These are phyloP conservation scores for Melinopterus prodromus DNA, from an alignment of 2,888 invertebrate species.

Conservation along the genomic window DNA sequence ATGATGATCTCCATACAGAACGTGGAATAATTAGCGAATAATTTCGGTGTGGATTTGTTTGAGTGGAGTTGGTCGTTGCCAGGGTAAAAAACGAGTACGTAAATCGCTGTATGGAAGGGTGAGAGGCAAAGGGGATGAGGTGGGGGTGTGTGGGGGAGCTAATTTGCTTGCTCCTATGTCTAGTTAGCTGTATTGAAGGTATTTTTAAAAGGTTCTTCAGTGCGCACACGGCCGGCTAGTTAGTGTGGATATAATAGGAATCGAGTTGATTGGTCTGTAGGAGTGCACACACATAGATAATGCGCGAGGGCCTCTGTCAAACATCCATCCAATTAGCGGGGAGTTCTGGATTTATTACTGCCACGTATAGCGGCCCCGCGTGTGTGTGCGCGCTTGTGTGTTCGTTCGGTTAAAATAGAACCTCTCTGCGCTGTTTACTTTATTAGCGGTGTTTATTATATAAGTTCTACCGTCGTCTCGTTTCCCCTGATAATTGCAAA, in stretches of 20 bases:
- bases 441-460: conserved; percentile 57
- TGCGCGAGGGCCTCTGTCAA: conserved; percentile 55
- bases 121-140: not conserved
- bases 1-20: not conserved
- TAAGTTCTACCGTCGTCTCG: conserved; percentile 47
- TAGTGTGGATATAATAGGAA: conserved; percentile 25
- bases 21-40: not conserved
- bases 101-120: not conserved
- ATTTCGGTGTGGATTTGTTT: not conserved
- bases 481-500: conserved; percentile 54
- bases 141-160: not conserved
- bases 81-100: not conserved
- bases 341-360: conserved; percentile 58
- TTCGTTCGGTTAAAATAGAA: conserved; percentile 37
- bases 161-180: conserved; percentile 6
- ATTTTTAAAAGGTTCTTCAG: conserved; percentile 23
- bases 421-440: conserved; percentile 53
- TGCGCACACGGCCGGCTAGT: conserved; percentile 22
- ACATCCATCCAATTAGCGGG: conserved; percentile 60
- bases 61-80: not conserved
- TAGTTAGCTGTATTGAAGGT: conserved; percentile 22
- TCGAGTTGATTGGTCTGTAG: conserved; percentile 23
- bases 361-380: conserved; percentile 37
- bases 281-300: conserved; percentile 22
- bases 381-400: not conserved